Evolutionary conservation across 2,113 vertebrate species (phyloP).

Genomic region (Neoarius graeffei): DNA sequence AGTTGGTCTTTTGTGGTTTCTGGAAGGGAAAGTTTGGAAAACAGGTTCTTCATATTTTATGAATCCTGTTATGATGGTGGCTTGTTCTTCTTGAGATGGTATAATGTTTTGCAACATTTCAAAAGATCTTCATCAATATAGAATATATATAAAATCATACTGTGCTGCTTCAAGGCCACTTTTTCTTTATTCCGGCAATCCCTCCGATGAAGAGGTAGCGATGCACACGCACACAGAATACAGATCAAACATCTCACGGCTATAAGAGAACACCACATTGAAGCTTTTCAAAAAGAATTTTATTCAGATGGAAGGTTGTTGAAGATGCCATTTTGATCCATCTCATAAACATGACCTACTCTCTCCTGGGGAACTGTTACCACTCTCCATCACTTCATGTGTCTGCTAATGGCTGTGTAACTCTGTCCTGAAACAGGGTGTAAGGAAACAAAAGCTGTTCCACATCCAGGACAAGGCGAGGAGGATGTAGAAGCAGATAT

Average conservation of each 20-base stretch:
- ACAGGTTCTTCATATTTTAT: slow-evolving; percentile 20
- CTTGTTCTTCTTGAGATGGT: slow-evolving; percentile 23
- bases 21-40: background rate
- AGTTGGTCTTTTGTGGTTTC: background rate
- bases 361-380: too few relatives aligned
- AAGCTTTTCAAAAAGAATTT: too few relatives aligned
- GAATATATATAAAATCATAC: background rate
- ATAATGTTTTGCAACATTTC: slow-evolving; percentile 11
- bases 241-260: background rate
- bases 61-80: slow-evolving; percentile 25
- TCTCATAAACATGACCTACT: background rate
- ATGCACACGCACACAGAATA: background rate
- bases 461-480: background rate
- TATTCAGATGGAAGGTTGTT: too few relatives aligned
- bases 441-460: background rate
- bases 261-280: too few relatives aligned
- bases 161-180: background rate
- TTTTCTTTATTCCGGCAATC: background rate
- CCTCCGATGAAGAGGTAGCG: background rate
- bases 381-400: background rate
- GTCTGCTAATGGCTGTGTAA: background rate
- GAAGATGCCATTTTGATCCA: too few relatives aligned
- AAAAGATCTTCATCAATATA: slow-evolving; percentile 37
- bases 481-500: background rate
- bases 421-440: background rate